These are phyloP conservation scores for Danio aesculapii DNA, from an alignment of 2,797 vertebrate genomes.

Conservation along the genomic window DNA sequence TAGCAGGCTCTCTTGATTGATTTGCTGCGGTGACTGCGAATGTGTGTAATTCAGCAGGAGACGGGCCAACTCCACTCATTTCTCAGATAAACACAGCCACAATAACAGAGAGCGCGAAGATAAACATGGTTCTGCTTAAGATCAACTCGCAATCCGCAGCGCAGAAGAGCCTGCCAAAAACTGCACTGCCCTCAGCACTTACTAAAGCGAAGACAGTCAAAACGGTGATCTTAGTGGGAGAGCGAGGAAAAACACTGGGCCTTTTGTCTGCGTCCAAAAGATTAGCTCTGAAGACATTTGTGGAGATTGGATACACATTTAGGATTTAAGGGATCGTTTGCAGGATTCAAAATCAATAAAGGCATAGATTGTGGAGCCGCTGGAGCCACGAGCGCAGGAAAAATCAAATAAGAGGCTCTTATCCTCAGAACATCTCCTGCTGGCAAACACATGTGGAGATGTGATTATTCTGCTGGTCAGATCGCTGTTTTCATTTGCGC, in stretches of 20 bases:
- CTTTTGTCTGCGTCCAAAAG: conserved; percentile 73
- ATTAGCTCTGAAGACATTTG: conserved; percentile 71
- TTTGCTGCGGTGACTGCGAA: conserved; percentile 34
- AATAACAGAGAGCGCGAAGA: conserved; percentile 67
- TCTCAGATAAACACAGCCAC: conserved; percentile 72
- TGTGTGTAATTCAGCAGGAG: conserved; percentile 66
- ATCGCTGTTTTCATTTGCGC: conserved; percentile 30
- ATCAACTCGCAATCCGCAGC: conserved; percentile 66
- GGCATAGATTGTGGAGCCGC: conserved; percentile 64
- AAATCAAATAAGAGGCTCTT: conserved; percentile 68
- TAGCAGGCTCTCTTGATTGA: conserved; percentile 67
- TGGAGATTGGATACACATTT: conserved; percentile 69
- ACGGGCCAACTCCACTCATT: conserved; percentile 62
- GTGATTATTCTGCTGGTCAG: conserved; percentile 54
- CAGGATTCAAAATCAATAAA: conserved; percentile 74
- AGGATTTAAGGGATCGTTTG: conserved; percentile 68
- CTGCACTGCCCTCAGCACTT: conserved; percentile 60
- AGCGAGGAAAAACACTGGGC: conserved; percentile 53
- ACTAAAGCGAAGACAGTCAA: conserved; percentile 64
- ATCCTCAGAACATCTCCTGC: conserved; percentile 46
- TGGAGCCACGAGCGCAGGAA: conserved; percentile 62
- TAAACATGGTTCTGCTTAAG: conserved; percentile 72
- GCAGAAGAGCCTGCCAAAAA: conserved; percentile 50
- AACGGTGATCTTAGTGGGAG: conserved; percentile 55
- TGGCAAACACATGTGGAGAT: conserved; percentile 43